Evolutionary conservation across 2,797 vertebrate species (phyloP).

Genomic region (Sorex maritimensis): DNA sequence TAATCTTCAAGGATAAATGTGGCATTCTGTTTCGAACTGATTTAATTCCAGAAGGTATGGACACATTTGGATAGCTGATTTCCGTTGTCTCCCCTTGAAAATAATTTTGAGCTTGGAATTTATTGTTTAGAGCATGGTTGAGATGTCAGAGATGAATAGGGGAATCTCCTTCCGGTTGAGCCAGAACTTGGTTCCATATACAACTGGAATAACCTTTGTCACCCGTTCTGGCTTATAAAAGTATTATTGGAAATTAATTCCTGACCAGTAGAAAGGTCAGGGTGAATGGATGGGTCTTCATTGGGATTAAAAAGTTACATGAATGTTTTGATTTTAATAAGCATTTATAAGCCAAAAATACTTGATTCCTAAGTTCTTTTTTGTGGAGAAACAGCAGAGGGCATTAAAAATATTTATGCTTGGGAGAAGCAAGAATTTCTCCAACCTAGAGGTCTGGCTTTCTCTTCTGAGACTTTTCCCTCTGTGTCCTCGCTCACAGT

Average conservation of each 20-base stretch:
- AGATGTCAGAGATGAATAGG: constrained; percentile 73
- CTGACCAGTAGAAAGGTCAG: background rate
- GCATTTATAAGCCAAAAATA: background rate
- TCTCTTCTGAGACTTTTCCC: constrained; percentile 2
- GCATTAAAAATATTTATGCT: constrained; percentile 11
- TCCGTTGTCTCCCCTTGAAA: constrained; percentile 70
- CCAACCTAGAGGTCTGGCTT: background rate
- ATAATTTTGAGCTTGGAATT: constrained; percentile 69
- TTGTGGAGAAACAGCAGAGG: constrained; percentile 35
- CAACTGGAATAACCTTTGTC: constrained; percentile 79
- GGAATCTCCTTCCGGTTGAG: constrained; percentile 75
- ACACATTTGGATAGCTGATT: constrained; percentile 74
- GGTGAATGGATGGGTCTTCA: too few relatives aligned
- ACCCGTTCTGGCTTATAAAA: constrained; percentile 72
- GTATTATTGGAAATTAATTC: constrained; percentile 74
- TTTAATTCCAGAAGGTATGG: constrained; percentile 70
- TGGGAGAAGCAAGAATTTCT: background rate
- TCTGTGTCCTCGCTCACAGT: background rate
- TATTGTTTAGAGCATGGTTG: constrained; percentile 81
- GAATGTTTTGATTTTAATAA: too few relatives aligned
- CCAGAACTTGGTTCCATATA: constrained; percentile 71
- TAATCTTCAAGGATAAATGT: constrained; percentile 68
- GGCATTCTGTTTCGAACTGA: constrained; percentile 64
- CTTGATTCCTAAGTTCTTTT: background rate
- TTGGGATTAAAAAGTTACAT: too few relatives aligned